phyloP scores from a whole-genome alignment of 2,888 invertebrate species.

The Tiliacea aurago region DNA sequence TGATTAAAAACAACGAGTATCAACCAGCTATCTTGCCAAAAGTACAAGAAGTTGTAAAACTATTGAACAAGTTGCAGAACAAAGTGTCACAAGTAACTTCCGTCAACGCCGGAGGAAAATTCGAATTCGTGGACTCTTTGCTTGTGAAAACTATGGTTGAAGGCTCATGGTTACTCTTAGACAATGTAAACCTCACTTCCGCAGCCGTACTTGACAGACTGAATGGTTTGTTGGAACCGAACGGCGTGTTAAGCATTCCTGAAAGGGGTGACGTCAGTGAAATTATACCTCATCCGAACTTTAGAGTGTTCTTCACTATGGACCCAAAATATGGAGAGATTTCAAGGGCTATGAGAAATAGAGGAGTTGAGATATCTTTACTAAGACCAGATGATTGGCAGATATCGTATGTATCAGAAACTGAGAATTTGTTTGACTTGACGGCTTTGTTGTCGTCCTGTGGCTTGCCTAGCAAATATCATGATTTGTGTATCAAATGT shows the following conservation, averaged over 20 bases:
- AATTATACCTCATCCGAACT: slow-evolving; percentile 96
- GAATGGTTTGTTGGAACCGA: slow-evolving; percentile 98
- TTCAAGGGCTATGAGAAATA: slow-evolving; percentile 99
- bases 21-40: slow-evolving; percentile 60
- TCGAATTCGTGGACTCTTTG: slow-evolving; percentile 97
- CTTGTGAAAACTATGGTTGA: slow-evolving; percentile 95
- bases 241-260: slow-evolving; percentile 96
- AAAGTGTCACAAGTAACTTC: slow-evolving; percentile 90
- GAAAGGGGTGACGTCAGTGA: slow-evolving; percentile 96
- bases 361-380: slow-evolving; percentile 96
- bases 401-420: slow-evolving; percentile 75
- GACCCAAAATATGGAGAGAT: slow-evolving; percentile 98
- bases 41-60: slow-evolving; percentile 75
- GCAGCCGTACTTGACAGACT: slow-evolving; percentile 99
- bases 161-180: slow-evolving; percentile 96
- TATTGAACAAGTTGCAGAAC: slow-evolving; percentile 80
- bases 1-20: slow-evolving; percentile 67
- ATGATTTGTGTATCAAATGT: slow-evolving; percentile 79
- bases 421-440: slow-evolving; percentile 83
- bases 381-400: slow-evolving; percentile 80
- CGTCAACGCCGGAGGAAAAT: slow-evolving; percentile 96
- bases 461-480: slow-evolving; percentile 82
- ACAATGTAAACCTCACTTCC: slow-evolving; percentile 98
- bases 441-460: slow-evolving; percentile 83
- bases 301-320: slow-evolving; percentile 98